A percentile compares a stretch with the other conserved stretches of the same genome.
Evolutionary conservation across 2,888 invertebrate species (phyloP).

Genomic region (Keiferia lycopersicella): DNA sequence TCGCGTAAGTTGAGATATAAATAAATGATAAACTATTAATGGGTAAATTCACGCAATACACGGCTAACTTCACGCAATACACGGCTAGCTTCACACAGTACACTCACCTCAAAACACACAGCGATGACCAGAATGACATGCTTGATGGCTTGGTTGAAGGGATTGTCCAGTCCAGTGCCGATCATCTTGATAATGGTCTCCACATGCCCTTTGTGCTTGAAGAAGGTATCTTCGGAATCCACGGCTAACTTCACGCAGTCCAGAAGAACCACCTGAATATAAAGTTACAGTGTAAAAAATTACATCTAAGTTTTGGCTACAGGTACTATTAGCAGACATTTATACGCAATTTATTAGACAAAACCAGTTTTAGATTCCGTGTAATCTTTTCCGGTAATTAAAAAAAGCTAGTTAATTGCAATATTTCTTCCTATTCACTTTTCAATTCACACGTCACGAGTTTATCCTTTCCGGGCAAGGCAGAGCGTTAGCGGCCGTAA

Average conservation of each 20-base stretch:
- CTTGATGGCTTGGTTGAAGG: slow-evolving; percentile 74
- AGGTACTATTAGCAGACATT: no score
- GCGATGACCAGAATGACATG: slow-evolving; percentile 82
- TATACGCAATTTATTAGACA: no score
- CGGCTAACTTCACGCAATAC: not conserved
- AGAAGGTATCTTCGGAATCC: slow-evolving; percentile 68
- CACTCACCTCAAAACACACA: slow-evolving; percentile 80
- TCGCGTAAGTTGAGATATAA: no score
- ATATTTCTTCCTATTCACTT: no score
- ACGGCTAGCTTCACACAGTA: not conserved
- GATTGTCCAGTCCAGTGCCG: slow-evolving; percentile 72
- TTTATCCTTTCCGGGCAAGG: no score
- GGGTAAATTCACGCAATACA: no score
- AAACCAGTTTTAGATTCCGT: no score
- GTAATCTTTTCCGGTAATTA: no score
- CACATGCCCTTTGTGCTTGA: slow-evolving; percentile 58
- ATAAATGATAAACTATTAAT: no score
- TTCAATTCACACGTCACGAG: no score
- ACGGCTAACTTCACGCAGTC: slow-evolving; percentile 86
- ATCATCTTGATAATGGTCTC: slow-evolving; percentile 66
- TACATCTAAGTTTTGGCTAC: not conserved
- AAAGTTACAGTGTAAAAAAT: not conserved
- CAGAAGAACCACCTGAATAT: slow-evolving; percentile 78
- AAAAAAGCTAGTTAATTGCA: no score
- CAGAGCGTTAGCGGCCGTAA: no score